phyloP scores from a whole-genome alignment of 1,140 invertebrate species.

The Tetramorium simillimum region DNA sequence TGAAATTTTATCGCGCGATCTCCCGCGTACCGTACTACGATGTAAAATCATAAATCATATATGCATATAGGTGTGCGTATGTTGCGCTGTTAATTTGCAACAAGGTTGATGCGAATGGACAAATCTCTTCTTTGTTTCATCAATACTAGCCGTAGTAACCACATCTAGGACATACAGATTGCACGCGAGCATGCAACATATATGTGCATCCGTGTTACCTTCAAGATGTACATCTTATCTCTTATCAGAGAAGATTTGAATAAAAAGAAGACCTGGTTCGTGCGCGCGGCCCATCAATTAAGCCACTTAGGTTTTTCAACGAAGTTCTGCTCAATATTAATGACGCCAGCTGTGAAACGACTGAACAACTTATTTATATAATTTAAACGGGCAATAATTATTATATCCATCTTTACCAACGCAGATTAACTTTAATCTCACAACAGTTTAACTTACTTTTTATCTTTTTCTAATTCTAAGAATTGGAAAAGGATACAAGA shows the following conservation, averaged over 20 bases:
- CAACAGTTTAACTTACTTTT: too few species aligned
- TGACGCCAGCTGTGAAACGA: neutral
- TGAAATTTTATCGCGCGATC: neutral
- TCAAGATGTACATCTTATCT: slow-evolving; percentile 12
- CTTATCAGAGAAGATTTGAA: neutral
- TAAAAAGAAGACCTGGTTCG: neutral
- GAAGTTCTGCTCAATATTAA: neutral
- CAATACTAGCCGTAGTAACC: slow-evolving; percentile 70
- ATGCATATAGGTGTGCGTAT: neutral
- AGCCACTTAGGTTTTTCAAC: neutral
- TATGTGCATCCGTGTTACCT: neutral
- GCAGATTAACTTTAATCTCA: too few species aligned
- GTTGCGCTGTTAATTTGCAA: neutral
- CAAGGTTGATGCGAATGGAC: slow-evolving; percentile 32
- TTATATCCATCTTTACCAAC: too few species aligned
- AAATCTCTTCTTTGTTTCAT: slow-evolving; percentile 66
- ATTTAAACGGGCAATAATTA: neutral
- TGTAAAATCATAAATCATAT: neutral
- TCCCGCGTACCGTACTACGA: neutral
- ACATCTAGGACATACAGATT: slow-evolving; percentile 53
- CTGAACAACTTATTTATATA: neutral
- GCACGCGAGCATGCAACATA: slow-evolving; percentile 19
- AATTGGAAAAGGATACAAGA: too few species aligned
- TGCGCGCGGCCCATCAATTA: neutral
- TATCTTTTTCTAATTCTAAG: too few species aligned